Evolutionary conservation across 2,888 invertebrate species (phyloP), one percentile per base, ranked within the genome.

Genomic region (Polydrusus cervinus): DNA sequence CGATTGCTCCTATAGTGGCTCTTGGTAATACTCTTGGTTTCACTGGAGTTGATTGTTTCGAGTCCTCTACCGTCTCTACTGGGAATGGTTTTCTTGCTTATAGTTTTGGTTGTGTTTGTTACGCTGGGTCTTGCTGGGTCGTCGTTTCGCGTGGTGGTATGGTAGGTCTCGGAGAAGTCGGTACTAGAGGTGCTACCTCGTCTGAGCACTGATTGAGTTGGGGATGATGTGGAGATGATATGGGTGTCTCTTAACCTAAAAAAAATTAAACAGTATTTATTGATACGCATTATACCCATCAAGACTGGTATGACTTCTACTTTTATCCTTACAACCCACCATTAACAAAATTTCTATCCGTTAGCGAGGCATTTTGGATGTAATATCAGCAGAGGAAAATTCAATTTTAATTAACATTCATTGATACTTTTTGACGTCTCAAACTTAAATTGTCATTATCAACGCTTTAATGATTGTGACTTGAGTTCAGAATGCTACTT

Each of bases 161-260:
- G 90, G 82, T 92, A 92, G 0, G 93, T 93, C 86, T 93, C 93
- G 0, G 92, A 92, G 84, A 90, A 93, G 83, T 93, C 93, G 77
- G 92, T 93, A 78, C 91, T 92, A 79, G 91, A 92, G 80, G 91
- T 91, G 82, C 91, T 92, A 20, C 92, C 92, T 69, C 93, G 89
- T 71, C 93, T 88, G 60, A 90, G 87, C 30, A 89, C 87, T 2
- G 83, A 79, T 13, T 81, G 79, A 25, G 70, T 89, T 80, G 83
- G 90, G 87, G 83, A 89, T 87, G 73, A 88, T 18, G 79, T 73
- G 86, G 80, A 79, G 8, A 79, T 74, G 2, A 80, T 55, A 55
- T 79, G 79, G 14, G 73, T 82, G 49, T 86, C 86, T 57, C 85
- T 79, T 6, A 89, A 84, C 13, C 78, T 78, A 25, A 47, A 66